Percentiles rank a stretch among this genome's conserved stretches.
phyloP scores from a whole-genome alignment of 2,888 invertebrate species.

The Eupithecia pulchellata region DNA sequence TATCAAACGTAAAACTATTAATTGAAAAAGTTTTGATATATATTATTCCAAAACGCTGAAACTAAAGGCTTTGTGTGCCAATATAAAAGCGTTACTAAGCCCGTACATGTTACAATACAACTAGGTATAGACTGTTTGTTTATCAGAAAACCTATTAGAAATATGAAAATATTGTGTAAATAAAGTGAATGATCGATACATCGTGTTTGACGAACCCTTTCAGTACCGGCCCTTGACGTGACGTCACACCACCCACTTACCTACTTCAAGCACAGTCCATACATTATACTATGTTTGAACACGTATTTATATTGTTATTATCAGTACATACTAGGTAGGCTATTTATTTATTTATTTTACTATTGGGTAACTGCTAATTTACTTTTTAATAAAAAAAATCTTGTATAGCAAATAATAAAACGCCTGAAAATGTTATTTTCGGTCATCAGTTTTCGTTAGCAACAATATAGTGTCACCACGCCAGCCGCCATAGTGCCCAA shows the following conservation, averaged over 20 bases:
- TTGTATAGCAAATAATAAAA: background rate
- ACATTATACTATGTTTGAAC: too few relatives aligned
- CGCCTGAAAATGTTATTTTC: background rate
- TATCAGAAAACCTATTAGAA: slow-evolving; percentile 42
- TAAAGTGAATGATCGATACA: slow-evolving; percentile 41
- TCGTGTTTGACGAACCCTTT: slow-evolving; percentile 42
- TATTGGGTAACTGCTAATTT: background rate
- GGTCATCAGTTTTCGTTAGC: background rate
- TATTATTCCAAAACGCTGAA: background rate
- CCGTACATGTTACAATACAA: slow-evolving; percentile 15
- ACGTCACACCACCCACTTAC: slow-evolving; percentile 11
- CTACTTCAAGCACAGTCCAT: too few relatives aligned
- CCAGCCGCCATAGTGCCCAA: background rate
- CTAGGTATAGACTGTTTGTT: slow-evolving; percentile 6
- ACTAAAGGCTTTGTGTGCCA: background rate
- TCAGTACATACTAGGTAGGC: too few relatives aligned
- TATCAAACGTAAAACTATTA: background rate
- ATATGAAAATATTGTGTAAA: slow-evolving; percentile 44
- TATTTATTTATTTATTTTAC: background rate
- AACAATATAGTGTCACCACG: background rate
- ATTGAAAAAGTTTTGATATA: background rate
- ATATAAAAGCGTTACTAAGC: background rate
- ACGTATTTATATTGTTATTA: too few relatives aligned
- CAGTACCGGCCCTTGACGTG: slow-evolving; percentile 17
- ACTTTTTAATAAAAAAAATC: background rate